Evolutionary conservation across 2,888 invertebrate genomes (phyloP), one percentile per base, ranked within the genome.

Genomic region (Selenia dentaria): DNA sequence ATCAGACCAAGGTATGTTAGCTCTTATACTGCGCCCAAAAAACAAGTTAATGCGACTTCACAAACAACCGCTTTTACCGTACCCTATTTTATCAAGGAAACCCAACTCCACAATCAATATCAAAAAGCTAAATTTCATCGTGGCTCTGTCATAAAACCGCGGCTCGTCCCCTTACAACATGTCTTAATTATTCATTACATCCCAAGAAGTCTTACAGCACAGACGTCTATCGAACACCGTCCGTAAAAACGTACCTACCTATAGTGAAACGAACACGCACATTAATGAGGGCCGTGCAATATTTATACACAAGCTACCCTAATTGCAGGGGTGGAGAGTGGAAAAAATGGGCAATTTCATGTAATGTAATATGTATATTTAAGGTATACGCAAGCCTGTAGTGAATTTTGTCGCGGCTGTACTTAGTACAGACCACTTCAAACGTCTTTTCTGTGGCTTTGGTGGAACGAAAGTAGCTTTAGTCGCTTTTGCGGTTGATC

Each of bases 261-360:
- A 77, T 81, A 82, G 76, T 80, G 81, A 83, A 85, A 79, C 84
- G 84, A 85, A 87, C 87, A 85, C 82, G 84, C 85, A 86, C 88
- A 81, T 88, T 90, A 89, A 89, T 87, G 88, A 86, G 85, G 71
- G 72, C 83, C 81, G 82, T 91, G 86, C 88, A 91, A 90, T 91
- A 90, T 91, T 90, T 90, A 91, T 91, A 88, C 87, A 85, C 85
- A 82, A 83, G 80, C 81, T 74, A 82, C 87, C 90, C 89, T 91
- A 91, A 91, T 91, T 90, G 91, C 83, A 85, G 79, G 91, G 91
- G 91, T 86, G 89, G 90, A 88, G 89, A 90, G 90, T 88, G 90
- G 85, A 89, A 90, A 91, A 91, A 91, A 90, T 89, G 89, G 91
- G 86, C 90, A 91, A 91, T 91, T 90, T 87, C 84, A 87, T 89